Evolutionary conservation across 2,113 vertebrate species (phyloP), one percentile per base, ranked within the genome.

Genomic region (Dendropsophus ebraccatus): DNA sequence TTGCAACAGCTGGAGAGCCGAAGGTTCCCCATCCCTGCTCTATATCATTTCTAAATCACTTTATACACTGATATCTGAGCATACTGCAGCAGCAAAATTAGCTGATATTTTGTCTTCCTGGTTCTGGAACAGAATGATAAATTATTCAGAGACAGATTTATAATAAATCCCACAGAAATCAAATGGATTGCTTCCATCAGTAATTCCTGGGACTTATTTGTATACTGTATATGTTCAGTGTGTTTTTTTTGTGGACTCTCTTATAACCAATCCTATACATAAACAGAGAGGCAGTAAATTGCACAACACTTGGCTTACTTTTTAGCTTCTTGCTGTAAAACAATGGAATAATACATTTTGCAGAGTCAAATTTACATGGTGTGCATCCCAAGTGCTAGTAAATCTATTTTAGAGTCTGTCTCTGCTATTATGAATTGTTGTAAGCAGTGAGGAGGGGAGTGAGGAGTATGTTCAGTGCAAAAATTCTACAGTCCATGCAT

Each of bases 161-260:
- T 54, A 83, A 83, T 73, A 83, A 83, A 83, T 83, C 67, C 82
- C 50, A 83, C 14, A 28, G 82, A 83, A 83, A 74, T 58, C 32
- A 30, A 54, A 14, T 19, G 50, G 49, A 83, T 83, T 74, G 67
- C 74, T 83, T 73, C 72, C 82, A 54, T 41, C 23, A 56, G 82
- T 37, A 74, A 73, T 58, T 56, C 69, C 72, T 52, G 49, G n/a
- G 82, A 49, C 49, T 56, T 83, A 83, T 74, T 58, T 54, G 49
- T 58, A 37, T 28, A 50, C 8, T 5, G 3, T 5, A 8, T 6
- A 52, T 13, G 32, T 83, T 37, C 50, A 13, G 9, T 58, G 13
- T 67, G 19, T 16, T 50, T 47, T 52, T 35, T 65, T 52, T 35
- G 69, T 37, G 69, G 41, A 14, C 28, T 41, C 25, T 19, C 50